Conservation (phyloP, 2,797 vertebrate species). For the Ctenosaura bakeri region DNA sequence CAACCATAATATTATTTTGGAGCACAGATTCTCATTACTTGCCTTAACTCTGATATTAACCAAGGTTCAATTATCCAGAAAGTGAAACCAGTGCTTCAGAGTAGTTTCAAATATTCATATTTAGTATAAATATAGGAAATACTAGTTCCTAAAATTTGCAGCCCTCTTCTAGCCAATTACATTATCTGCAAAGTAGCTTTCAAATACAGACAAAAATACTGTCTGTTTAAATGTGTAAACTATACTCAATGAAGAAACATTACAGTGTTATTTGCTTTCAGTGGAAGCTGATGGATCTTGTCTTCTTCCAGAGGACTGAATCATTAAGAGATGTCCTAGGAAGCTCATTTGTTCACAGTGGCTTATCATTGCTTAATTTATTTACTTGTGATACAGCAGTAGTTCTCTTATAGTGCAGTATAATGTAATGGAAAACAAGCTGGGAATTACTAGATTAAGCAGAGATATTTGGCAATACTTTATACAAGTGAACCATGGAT, state of each 20-base stretch:
- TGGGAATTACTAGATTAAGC: neutral
- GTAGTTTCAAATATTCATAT: neutral
- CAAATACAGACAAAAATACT: neutral
- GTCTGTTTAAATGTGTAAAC: neutral
- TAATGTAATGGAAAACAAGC: neutral
- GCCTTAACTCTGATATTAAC: neutral
- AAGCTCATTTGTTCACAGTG: neutral
- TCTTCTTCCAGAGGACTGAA: neutral
- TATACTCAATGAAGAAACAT: neutral
- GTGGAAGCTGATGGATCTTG: neutral
- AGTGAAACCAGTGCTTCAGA: neutral
- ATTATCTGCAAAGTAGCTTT: neutral
- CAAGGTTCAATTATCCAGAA: neutral
- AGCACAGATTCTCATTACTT: neutral
- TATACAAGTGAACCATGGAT: neutral
- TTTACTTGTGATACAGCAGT: neutral
- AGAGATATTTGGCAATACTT: neutral
- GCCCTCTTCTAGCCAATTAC: neutral
- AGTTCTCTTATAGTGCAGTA: neutral
- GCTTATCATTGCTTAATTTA: neutral
- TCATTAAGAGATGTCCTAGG: neutral
- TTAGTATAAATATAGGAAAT: neutral
- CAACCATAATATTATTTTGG: neutral
- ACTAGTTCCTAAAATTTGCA: neutral
- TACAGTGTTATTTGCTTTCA: neutral